A percentile compares a stretch with the other conserved stretches of the same genome.
Conservation (phyloP, 2,113 vertebrate genomes). For the Lophura nycthemera region DNA sequence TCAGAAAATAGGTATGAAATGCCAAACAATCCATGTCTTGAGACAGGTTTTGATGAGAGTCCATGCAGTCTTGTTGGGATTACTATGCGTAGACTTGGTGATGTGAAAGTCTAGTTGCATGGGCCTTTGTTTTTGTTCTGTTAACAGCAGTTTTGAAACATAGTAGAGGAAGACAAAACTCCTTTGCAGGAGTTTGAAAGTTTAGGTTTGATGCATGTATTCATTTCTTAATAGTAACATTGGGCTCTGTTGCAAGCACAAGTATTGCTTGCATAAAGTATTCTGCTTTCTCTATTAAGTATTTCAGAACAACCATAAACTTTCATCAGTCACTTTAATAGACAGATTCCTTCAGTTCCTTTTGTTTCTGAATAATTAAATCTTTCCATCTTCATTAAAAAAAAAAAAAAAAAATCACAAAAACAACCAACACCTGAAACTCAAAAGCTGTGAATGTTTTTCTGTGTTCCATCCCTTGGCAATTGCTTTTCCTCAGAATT, state of each 20-base stretch:
- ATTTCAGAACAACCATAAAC: constrained; percentile 18
- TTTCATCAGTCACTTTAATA: constrained; percentile 32
- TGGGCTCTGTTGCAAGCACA: not conserved
- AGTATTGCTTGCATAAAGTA: constrained; percentile 29
- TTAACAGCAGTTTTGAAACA: not conserved
- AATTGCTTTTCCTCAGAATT: not conserved
- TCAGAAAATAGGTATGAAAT: not conserved
- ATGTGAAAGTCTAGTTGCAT: rapidly evolving
- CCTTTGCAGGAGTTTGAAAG: not conserved
- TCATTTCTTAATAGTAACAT: not conserved
- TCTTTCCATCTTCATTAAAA: not conserved
- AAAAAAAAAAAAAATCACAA: not conserved
- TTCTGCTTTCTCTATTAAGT: constrained; percentile 22
- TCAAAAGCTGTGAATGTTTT: not conserved
- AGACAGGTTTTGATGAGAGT: not conserved
- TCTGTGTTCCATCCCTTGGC: not conserved
- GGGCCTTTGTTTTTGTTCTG: not conserved
- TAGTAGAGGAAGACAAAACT: not conserved
- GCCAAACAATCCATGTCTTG: not conserved
- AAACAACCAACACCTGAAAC: not conserved
- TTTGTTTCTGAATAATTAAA: constrained; percentile 38
- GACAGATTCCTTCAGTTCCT: constrained; percentile 17
- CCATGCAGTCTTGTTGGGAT: rapidly evolving
- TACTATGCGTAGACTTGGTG: rapidly evolving
- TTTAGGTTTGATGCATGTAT: not conserved